Evolutionary conservation across 2,113 vertebrate genomes (phyloP), one percentile per base, ranked within the genome.

Genomic region (Theristicus caerulescens): DNA sequence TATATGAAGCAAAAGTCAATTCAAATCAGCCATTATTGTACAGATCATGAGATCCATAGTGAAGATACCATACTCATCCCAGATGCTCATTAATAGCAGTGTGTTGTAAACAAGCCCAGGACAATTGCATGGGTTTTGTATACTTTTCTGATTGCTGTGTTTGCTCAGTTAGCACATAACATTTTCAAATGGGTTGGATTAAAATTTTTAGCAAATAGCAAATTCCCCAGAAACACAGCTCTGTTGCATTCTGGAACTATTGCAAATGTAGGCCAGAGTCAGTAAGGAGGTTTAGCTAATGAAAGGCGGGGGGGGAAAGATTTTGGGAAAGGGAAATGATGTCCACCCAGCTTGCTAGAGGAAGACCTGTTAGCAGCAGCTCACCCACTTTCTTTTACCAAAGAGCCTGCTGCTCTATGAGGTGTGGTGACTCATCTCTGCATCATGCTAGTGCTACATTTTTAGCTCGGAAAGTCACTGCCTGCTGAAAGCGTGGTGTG

Each of bases 1-100:
- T 98, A 96, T 97, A 93, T 78, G 93, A 95, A 96, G 97, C 94
- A 94, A 96, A 98, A 98, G 96, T 97, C 97, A 97, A 96, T 98
- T 97, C 96, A 98, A 97, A 97, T 73, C 96, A 98, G 81, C 94
- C 93, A 94, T 96, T 93, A 96, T 93, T 95, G 94, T 96, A 95
- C 78, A 96, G 96, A 97, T 93, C 96, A 96, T 66, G 92, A 92
- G 90, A 88, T 87, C 94, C 96, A 89, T 95, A 86, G 86, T 77
- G 81, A 36, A 91, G 96, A 94, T 88, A 92, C 82, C 81, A 61
- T 47, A 58, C 59, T 94, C 76, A 42, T 95, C 88, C 90, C 88
- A 96, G 89, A 95, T 95, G 94, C 91, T 96, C 90, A 84, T 93
- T 97, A 95, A 96, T 91, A 96, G 87, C 74, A 94, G 78, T 44